These are phyloP conservation scores for Nesidiocoris tenuis DNA, from an alignment of 2,888 invertebrate genomes.

Conservation along the genomic window DNA sequence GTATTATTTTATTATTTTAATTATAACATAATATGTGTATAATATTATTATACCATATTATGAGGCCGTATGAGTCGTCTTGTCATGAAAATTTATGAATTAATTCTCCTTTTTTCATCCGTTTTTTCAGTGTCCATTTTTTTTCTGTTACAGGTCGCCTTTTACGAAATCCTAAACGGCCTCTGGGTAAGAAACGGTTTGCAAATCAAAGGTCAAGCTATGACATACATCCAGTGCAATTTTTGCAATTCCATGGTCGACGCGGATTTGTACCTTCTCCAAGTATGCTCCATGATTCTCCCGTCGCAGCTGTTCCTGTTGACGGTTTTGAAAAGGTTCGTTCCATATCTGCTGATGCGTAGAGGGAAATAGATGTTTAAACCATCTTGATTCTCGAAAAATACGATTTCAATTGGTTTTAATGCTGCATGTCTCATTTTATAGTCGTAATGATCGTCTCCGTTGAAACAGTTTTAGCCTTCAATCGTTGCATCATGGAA, in stretches of 20 bases:
- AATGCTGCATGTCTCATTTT: too few species aligned
- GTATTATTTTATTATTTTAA: too few species aligned
- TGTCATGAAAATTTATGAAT: too few species aligned
- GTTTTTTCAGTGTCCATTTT: too few species aligned
- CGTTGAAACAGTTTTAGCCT: too few species aligned
- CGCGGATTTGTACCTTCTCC: constrained; percentile 91
- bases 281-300: constrained; percentile 86
- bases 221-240: constrained; percentile 98
- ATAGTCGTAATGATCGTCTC: too few species aligned
- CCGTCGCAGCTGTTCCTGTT: constrained; percentile 82
- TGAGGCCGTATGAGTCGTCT: too few species aligned
- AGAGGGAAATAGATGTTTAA: background rate
- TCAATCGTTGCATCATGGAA: too few species aligned
- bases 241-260: constrained; percentile 99
- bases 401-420: too few species aligned
- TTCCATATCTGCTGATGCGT: background rate
- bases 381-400: background rate
- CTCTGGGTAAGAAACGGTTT: constrained; percentile 94
- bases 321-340: constrained; percentile 83
- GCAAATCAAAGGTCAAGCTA: constrained; percentile 97
- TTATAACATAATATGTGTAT: too few species aligned
- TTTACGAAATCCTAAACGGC: constrained; percentile 91
- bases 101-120: too few species aligned
- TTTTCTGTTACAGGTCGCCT: constrained; percentile 75
- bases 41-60: too few species aligned